These are phyloP conservation scores for Machimus atricapillus DNA, from an alignment of 2,888 invertebrate genomes.

Conservation along the genomic window DNA sequence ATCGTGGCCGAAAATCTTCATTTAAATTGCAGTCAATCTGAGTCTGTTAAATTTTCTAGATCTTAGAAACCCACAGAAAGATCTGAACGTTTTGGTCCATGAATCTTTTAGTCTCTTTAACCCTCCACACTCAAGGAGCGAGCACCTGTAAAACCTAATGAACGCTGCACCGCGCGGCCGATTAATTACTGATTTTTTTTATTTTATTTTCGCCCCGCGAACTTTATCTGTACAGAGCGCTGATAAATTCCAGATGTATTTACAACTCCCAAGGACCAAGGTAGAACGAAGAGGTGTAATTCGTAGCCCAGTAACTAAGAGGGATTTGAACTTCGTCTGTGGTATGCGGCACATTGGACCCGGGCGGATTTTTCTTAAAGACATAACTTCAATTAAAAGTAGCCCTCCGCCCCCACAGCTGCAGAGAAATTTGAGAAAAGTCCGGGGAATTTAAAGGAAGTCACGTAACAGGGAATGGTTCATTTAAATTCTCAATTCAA, in stretches of 20 bases:
- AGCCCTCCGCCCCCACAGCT: neutral
- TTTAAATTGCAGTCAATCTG: neutral
- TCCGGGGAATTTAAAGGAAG: neutral
- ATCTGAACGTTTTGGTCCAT: neutral
- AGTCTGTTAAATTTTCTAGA: neutral
- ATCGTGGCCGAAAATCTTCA: neutral
- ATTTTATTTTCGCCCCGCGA: neutral
- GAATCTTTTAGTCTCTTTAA: neutral
- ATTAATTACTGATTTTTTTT: neutral
- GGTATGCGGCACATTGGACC: neutral
- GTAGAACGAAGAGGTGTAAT: neutral
- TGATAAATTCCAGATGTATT: slow-evolving; percentile 12
- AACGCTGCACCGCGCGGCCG: neutral
- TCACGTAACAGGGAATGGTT: slow-evolving; percentile 22
- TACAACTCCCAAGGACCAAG: neutral
- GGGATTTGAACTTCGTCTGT: neutral
- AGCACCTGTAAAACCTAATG: neutral
- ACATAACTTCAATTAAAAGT: slow-evolving; percentile 17
- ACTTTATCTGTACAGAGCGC: neutral
- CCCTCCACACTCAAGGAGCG: neutral
- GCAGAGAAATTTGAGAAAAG: neutral
- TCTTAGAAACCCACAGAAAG: neutral
- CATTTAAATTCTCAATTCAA: slow-evolving; percentile 30
- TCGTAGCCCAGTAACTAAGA: neutral
- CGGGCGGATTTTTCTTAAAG: neutral